A percentile compares a stretch with the other conserved stretches of the same genome.
These are phyloP conservation scores for Spilarctia lutea DNA, from an alignment of 2,888 invertebrate genomes.

Conservation along the genomic window DNA sequence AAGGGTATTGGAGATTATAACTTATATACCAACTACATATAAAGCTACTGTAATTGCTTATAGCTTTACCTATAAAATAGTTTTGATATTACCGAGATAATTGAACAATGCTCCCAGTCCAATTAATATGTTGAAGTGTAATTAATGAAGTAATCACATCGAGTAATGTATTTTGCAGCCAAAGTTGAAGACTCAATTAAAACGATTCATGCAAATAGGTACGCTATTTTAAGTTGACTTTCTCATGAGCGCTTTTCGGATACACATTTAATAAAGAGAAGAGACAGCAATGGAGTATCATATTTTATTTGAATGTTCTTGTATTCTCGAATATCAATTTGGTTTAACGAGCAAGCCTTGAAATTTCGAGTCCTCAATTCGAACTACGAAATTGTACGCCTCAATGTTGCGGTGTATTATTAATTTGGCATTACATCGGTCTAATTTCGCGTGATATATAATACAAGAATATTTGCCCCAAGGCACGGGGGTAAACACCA, in stretches of 20 bases:
- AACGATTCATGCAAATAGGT: slow-evolving; percentile 23
- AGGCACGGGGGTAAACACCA: slow-evolving; percentile 79
- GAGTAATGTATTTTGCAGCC: slow-evolving; percentile 13
- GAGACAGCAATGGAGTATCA: background rate
- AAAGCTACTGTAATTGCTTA: background rate
- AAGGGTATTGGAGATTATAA: slow-evolving; percentile 11
- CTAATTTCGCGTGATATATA: slow-evolving; percentile 81
- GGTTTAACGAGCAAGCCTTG: slow-evolving; percentile 22
- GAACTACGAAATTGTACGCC: slow-evolving; percentile 59
- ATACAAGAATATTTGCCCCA: slow-evolving; percentile 73
- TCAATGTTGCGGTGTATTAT: slow-evolving; percentile 65
- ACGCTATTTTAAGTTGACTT: slow-evolving; percentile 13
- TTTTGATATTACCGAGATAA: slow-evolving; percentile 5
- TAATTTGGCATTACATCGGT: slow-evolving; percentile 78
- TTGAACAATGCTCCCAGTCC: slow-evolving; percentile 10
- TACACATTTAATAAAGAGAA: slow-evolving; percentile 2
- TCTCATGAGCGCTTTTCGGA: slow-evolving; percentile 8
- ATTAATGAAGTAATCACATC: slow-evolving; percentile 24
- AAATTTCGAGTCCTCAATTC: slow-evolving; percentile 38
- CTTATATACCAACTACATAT: background rate
- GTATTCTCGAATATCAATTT: slow-evolving; percentile 33
- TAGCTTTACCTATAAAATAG: background rate
- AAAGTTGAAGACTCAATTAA: slow-evolving; percentile 21
- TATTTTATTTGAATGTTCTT: slow-evolving; percentile 5
- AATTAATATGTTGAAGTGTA: slow-evolving; percentile 21